These are phyloP conservation scores for Mercenaria mercenaria DNA, from an alignment of 1,140 invertebrate species.

Conservation along the genomic window DNA sequence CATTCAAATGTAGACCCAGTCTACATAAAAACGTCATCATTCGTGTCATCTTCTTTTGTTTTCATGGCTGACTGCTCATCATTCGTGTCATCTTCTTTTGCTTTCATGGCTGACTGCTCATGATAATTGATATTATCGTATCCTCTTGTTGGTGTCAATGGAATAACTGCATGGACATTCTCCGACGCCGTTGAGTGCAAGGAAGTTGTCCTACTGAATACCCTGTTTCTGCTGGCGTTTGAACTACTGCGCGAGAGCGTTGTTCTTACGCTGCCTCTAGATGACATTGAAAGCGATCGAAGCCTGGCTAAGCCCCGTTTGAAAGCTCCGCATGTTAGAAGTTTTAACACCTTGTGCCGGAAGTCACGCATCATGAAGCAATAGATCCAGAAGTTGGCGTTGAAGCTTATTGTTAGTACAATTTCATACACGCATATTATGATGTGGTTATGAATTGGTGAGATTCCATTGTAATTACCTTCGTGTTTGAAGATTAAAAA, in stretches of 20 bases:
- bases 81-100: neutral
- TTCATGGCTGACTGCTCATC: neutral
- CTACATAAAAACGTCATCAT: neutral
- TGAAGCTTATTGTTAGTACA: slow-evolving; percentile 18
- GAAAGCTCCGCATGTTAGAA: slow-evolving; percentile 30
- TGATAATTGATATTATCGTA: neutral
- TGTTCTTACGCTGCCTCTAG: neutral
- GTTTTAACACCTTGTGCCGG: neutral
- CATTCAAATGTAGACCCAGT: no score
- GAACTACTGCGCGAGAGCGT: slow-evolving; percentile 23
- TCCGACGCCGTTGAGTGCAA: slow-evolving; percentile 48
- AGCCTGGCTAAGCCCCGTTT: neutral
- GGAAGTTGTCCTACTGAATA: slow-evolving; percentile 45
- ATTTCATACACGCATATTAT: slow-evolving; percentile 38
- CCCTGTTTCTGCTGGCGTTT: slow-evolving; percentile 15
- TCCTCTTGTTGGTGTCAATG: neutral
- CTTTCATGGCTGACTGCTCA: neutral
- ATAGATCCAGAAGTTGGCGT: slow-evolving; percentile 60
- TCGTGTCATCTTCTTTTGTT: neutral
- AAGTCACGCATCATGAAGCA: slow-evolving; percentile 62
- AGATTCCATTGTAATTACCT: neutral
- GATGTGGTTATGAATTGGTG: neutral
- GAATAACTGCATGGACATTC: slow-evolving; percentile 9
- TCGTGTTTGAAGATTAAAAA: neutral
- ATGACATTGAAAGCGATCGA: slow-evolving; percentile 22